Percentiles rank a stretch among this genome's conserved stretches.
Conservation (phyloP, 2,888 invertebrate genomes). For the Endomychus coccineus region DNA sequence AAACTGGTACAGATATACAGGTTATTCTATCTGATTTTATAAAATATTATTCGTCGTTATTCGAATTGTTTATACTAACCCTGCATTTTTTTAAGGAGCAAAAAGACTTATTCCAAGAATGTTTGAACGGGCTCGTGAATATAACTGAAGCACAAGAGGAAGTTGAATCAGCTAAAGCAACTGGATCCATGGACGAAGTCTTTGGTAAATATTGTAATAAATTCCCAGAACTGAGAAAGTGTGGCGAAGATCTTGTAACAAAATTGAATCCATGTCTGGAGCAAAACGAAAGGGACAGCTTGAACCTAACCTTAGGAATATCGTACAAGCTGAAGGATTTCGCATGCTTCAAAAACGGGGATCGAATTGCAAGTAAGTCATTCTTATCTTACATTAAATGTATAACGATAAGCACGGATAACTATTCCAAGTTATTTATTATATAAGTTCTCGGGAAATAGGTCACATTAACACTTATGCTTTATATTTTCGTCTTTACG, state of each 20-base stretch:
- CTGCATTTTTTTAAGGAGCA: conserved; percentile 32
- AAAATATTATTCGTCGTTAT: neutral
- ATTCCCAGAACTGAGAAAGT: conserved; percentile 41
- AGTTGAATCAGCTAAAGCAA: conserved; percentile 47
- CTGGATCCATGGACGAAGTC: conserved; percentile 49
- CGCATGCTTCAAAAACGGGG: conserved; percentile 50
- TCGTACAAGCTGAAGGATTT: conserved; percentile 46
- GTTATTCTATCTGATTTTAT: neutral
- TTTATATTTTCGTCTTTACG: no score
- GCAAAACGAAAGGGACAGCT: conserved; percentile 40
- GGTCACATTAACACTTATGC: no score
- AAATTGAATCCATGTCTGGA: conserved; percentile 45
- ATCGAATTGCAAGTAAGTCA: conserved; percentile 50
- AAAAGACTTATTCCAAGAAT: conserved; percentile 32
- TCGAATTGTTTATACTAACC: no score
- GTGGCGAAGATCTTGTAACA: conserved; percentile 42
- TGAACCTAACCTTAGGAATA: conserved; percentile 43
- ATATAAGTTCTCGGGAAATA: no score
- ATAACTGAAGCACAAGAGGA: conserved; percentile 41
- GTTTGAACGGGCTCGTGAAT: conserved; percentile 40
- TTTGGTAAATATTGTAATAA: conserved; percentile 50
- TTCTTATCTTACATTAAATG: no score
- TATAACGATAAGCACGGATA: no score
- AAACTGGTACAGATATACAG: neutral
- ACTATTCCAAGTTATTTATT: no score